Evolutionary conservation across 2,113 vertebrate genomes (phyloP), one percentile per base, ranked within the genome.

Genomic region (Scalopus aquaticus): DNA sequence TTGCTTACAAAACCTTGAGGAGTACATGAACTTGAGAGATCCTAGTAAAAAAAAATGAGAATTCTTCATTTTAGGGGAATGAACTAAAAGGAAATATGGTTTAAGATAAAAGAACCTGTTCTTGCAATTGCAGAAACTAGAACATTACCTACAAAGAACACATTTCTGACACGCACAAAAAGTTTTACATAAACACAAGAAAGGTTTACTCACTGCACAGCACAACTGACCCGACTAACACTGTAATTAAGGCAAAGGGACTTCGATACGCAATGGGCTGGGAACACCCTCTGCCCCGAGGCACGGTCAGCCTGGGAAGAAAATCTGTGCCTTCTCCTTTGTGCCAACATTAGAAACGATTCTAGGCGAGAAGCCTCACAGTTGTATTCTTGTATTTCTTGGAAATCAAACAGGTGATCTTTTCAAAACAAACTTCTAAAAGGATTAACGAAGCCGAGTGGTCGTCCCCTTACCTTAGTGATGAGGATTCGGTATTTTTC

Each of bases 401-500:
- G 30, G 24, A 92, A 72, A 73, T 70, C 46, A 86, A 87, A 65
- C 2, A 88, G 44, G 9, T 7, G 6, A 80, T 76, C 39, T 65
- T 89, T 62, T 64, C 49, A 9, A 39, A 88, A 42, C 9, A 44
- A 72, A 83, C 78, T 44, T 65, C 64, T 37, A 49, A 77, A 80
- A 73, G 37, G 11, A 84, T 81, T 54, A 88, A 65, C 28, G n/a
- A n/a, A n/a, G 51, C 8, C 69, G 2, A 73, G 44, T 26, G 8
- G 44, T 30, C 24, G 24, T 44, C 37, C 46, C 0, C 94, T 97
- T 99, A 99, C 99, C 99, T 99, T 99, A 51, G 99, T 99, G 96
- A 99, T 99, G 89, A 99, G 99, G n/a, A 99, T 99, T 51, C 99
- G 98, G 97, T 99, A 99, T 93, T 99, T 99, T 97, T 99, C 99